phyloP scores from a whole-genome alignment of 2,888 invertebrate genomes.

The Meteorus cinctellus region DNA sequence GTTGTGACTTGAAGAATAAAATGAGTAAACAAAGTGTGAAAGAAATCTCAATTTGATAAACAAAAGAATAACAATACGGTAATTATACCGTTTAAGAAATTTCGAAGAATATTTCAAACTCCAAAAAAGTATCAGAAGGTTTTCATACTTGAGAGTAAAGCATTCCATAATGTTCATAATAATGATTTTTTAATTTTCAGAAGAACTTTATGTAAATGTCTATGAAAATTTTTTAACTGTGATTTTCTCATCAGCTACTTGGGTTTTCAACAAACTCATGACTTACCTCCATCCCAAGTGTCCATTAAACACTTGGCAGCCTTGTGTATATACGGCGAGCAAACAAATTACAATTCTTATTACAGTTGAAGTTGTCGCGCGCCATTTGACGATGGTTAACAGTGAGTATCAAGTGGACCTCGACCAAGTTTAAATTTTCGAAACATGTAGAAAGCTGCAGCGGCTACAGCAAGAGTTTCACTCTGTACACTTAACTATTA shows the following conservation, averaged over 20 bases:
- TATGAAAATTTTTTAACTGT: no score
- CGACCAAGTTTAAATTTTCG: background rate
- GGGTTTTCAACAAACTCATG: background rate
- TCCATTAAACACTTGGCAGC: constrained; percentile 38
- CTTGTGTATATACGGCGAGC: constrained; percentile 12
- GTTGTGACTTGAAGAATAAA: background rate
- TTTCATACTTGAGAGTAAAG: no score
- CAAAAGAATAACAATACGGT: no score
- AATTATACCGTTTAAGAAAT: no score
- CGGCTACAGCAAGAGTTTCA: background rate
- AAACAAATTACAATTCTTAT: constrained; percentile 42
- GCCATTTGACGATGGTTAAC: background rate
- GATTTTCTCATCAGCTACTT: no score
- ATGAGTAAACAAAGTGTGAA: background rate
- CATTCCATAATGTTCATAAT: no score
- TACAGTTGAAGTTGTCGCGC: constrained; percentile 15
- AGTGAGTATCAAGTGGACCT: constrained; percentile 1
- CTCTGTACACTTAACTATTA: background rate
- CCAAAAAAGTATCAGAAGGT: no score
- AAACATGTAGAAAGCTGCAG: background rate
- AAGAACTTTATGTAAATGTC: no score
- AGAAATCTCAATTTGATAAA: background rate
- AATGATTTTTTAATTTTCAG: no score
- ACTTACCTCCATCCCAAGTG: constrained; percentile 21
- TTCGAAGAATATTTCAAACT: no score